Base-by-base conservation (phyloP, 1,140 invertebrate genomes). In the Maniola jurtina region DNA sequence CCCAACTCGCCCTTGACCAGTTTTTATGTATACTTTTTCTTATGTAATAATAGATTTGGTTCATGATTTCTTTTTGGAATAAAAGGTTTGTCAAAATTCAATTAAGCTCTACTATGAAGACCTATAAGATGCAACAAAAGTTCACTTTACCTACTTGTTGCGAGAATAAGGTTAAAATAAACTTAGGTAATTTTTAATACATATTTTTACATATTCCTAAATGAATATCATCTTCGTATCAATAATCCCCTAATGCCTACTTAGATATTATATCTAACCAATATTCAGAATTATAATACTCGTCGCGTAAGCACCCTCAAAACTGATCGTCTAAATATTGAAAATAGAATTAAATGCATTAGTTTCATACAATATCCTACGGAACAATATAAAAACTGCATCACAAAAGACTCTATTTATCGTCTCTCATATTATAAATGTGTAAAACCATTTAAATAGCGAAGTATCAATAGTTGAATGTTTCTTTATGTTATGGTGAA, bases 361-460 rank as follows among this genome's bases (percentile, higher is more conserved):
- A 90, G 86, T 83, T 86, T 83, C 86, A 78, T 85, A 85, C 88
- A 88, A 88, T 89, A 84, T 77, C 63, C 50, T 47, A 80, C 75
- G 69, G 84, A 76, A 88, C 81, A 86, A 87, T 83, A 83, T 84
- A 83, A 82, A 84, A 88, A 82, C 79, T 74, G 33, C n/a, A 60
- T 69, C 75, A 90, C 88, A 90, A 90, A 70, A 69, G 70, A 61
- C 59, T 75, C 69, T 88, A 90, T 90, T 90, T 90, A 90, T 81
- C 80, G 83, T 86, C 76, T 77, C 85, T 88, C 79, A 80, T 79
- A 89, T 90, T 90, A 90, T 89, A 86, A 90, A 90, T 89, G 86
- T 88, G 86, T 90, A 90, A 89, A 89, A 87, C 86, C 86, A 86
- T 89, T 89, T 89, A 89, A 88, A 89, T 87, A 81, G 79, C 76